Evolutionary conservation across 2,888 invertebrate genomes (phyloP).

Genomic region (Erebia ligea): DNA sequence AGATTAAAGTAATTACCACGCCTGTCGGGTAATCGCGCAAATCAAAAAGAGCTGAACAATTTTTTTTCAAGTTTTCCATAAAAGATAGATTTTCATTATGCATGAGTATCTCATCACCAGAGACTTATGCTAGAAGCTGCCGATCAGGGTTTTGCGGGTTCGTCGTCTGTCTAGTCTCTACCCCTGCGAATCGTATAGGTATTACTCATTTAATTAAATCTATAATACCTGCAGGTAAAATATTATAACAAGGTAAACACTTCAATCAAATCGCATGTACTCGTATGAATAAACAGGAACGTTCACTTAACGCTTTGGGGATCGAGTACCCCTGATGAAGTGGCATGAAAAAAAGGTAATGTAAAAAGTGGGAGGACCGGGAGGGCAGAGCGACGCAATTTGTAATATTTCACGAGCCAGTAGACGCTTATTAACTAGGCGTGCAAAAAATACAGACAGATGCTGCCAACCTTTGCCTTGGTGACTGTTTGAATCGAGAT

Average conservation of each 20-base stretch:
- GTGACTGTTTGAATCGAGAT: slow-evolving; percentile 18
- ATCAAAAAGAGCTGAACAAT: too few relatives aligned
- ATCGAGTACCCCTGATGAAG: slow-evolving; percentile 55
- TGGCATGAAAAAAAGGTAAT: slow-evolving; percentile 64
- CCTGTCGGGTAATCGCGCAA: too few relatives aligned
- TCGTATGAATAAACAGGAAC: slow-evolving; percentile 48
- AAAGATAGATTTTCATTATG: background rate
- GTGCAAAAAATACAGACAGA: slow-evolving; percentile 74
- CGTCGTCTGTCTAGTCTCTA: too few relatives aligned
- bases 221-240: background rate
- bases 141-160: too few relatives aligned
- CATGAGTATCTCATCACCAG: too few relatives aligned
- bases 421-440: slow-evolving; percentile 82
- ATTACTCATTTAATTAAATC: background rate
- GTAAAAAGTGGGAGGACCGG: slow-evolving; percentile 63
- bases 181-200: too few relatives aligned
- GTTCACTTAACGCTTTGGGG: slow-evolving; percentile 65
- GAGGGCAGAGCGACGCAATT: slow-evolving; percentile 72
- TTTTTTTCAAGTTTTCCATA: too few relatives aligned
- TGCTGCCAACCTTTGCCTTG: slow-evolving; percentile 53
- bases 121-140: background rate
- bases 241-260: slow-evolving; percentile 13
- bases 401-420: slow-evolving; percentile 83
- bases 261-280: slow-evolving; percentile 38
- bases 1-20: too few relatives aligned